phyloP scores from a whole-genome alignment of 2,888 invertebrate genomes.

The Callyntrura sp. region DNA sequence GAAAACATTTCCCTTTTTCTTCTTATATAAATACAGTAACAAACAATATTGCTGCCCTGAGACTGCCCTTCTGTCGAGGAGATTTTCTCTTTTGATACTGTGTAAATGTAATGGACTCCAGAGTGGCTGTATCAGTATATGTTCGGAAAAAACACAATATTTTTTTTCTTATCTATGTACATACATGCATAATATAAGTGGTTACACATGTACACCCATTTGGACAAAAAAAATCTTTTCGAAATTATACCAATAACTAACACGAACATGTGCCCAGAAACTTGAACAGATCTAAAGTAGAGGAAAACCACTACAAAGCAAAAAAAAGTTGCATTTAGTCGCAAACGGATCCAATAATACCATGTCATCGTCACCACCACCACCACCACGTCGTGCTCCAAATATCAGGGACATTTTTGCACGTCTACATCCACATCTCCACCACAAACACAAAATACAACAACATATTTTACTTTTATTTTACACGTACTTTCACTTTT shows the following conservation, averaged over 20 bases:
- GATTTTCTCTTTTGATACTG: too few relatives aligned
- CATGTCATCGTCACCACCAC: neutral
- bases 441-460: neutral
- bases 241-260: conserved; percentile 48
- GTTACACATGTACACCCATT: neutral
- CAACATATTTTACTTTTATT: conserved; percentile 12
- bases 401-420: neutral
- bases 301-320: neutral
- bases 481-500: conserved; percentile 13
- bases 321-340: neutral
- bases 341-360: neutral
- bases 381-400: conserved; percentile 4
- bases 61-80: too few relatives aligned
- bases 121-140: neutral
- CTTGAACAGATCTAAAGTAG: neutral
- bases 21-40: neutral
- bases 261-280: conserved; percentile 13
- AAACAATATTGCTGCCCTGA: neutral
- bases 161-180: neutral
- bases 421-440: neutral
- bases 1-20: conserved; percentile 16
- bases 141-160: neutral
- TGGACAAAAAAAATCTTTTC: neutral
- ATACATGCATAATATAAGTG: neutral
- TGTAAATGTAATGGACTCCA: too few relatives aligned